phyloP scores from a whole-genome alignment of 2,113 vertebrate genomes.

The Galeopterus variegatus region DNA sequence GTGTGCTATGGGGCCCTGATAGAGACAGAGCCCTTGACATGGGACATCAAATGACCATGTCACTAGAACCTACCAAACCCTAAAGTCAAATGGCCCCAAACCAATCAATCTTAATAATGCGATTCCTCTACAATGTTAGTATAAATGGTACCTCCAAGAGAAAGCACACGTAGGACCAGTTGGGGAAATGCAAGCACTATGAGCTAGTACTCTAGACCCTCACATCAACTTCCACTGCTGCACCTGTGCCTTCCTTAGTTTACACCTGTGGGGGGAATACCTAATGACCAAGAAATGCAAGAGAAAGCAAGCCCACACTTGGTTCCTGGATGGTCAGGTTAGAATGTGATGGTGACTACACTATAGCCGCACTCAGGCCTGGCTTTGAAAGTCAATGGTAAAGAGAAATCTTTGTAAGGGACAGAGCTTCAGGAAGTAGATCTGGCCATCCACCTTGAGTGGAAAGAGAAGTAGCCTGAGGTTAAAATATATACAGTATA shows the following conservation, averaged over 20 bases:
- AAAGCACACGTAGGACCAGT: neutral
- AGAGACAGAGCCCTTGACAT: neutral
- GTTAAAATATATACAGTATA: neutral
- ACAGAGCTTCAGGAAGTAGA: neutral
- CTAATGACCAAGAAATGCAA: neutral
- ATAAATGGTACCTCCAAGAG: neutral
- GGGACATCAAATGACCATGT: too few species aligned
- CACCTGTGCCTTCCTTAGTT: neutral
- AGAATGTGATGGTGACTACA: neutral
- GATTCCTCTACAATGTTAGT: neutral
- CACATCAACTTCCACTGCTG: neutral
- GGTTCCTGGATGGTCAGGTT: neutral
- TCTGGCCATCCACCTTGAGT: neutral
- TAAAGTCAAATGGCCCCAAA: neutral
- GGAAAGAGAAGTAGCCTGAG: neutral
- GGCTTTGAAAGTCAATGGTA: neutral
- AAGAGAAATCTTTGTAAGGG: neutral
- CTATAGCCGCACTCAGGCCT: neutral
- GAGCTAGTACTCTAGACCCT: neutral
- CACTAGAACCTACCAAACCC: neutral
- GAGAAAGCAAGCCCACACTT: neutral
- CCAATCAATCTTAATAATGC: neutral
- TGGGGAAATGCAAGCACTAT: neutral
- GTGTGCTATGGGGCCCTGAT: neutral
- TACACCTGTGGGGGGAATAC: neutral